Conservation (phyloP, 2,888 invertebrate genomes). For the Campaea margaritaria region DNA sequence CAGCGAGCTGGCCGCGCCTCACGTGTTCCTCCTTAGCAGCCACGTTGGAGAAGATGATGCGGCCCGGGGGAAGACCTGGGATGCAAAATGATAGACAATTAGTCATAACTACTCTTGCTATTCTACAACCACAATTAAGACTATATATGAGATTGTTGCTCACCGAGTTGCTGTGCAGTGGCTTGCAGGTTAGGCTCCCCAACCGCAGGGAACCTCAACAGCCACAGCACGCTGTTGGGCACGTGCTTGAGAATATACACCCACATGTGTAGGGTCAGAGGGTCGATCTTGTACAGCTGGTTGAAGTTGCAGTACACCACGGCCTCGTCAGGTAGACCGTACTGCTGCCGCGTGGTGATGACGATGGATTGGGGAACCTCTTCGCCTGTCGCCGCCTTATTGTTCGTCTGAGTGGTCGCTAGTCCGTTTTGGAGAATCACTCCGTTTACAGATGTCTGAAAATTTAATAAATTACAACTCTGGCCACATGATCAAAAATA, state of each 20-base stretch:
- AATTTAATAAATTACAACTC: neutral
- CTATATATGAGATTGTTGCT: slow-evolving; percentile 43
- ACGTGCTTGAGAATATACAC: slow-evolving; percentile 96
- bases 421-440: slow-evolving; percentile 98
- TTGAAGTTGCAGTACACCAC: slow-evolving; percentile 99
- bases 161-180: slow-evolving; percentile 92
- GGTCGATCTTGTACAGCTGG: slow-evolving; percentile 99
- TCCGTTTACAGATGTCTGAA: slow-evolving; percentile 96
- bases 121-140: neutral
- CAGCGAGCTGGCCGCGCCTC: slow-evolving; percentile 97
- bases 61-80: slow-evolving; percentile 89
- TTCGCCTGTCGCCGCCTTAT: slow-evolving; percentile 99
- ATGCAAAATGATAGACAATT: neutral
- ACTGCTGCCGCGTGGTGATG: slow-evolving; percentile 98
- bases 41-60: slow-evolving; percentile 98
- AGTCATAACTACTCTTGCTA: neutral
- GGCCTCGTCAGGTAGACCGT: slow-evolving; percentile 98
- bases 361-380: slow-evolving; percentile 98
- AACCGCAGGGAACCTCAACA: slow-evolving; percentile 97
- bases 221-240: slow-evolving; percentile 97
- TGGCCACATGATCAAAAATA: no score
- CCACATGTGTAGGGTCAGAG: slow-evolving; percentile 98
- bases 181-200: slow-evolving; percentile 94
- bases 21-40: slow-evolving; percentile 99
- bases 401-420: slow-evolving; percentile 98